Base-by-base conservation (phyloP, 2,113 vertebrate genomes). In the Esox niger region DNA sequence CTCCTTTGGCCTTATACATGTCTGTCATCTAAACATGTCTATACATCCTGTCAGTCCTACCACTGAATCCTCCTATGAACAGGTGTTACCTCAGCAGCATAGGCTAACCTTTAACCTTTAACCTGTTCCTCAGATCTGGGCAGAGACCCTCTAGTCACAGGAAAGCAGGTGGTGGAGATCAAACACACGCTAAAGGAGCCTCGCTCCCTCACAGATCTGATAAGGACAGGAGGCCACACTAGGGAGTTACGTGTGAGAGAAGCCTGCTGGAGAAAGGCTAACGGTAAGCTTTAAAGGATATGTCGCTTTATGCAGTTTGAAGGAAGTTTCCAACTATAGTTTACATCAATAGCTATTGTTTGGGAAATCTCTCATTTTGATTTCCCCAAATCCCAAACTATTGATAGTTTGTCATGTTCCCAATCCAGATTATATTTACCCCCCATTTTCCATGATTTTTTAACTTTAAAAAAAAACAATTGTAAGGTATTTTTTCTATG, bases 151-250 rank as follows among this genome's bases (percentile, higher is more conserved):
- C 82, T 96, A 47, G 88, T 96, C 21, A 87, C 67, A 57, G 95
- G 93, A 26, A 94, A 87, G 73, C 95, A 96, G 81, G 94, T 91
- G 27, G 92, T 95, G 80, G 95, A 95, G 85, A 93, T 96, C 74
- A 93, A 90, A 66, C 95, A 96, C 85, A 94, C 93, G 0, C 74
- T 96, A 20, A 94, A 93, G 78, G 95, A 96, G 71, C 86, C 93
- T 0, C 88, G 94, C 11, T 88, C 93, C 4, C 90, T 96, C 15
- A 86, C 91, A 0, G 95, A 96, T 79, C 89, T 84, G 0, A 69
- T 95, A 75, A 82, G 54, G 52, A 85, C 82, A 15, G 67, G 31
- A 0, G 91, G 91, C 59, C 87, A 90, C 68, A 88, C 86, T 0
- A 38, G 66, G 0, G 82, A 91, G 66, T 83, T 92, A 3, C 75